phyloP scores from a whole-genome alignment of 1,140 invertebrate species.

The Procambarus clarkii region DNA sequence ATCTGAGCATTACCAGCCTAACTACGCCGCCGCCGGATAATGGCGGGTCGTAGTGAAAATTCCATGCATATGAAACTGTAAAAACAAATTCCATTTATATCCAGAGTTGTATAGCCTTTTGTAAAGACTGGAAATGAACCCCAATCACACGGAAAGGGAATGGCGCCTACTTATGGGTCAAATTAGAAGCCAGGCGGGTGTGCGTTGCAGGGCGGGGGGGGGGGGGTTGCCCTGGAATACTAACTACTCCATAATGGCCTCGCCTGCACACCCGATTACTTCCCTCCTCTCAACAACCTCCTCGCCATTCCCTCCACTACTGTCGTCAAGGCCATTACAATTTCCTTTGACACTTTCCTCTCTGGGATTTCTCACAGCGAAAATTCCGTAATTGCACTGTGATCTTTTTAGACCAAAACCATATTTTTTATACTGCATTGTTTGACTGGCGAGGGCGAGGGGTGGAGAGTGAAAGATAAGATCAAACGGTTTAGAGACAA shows the following conservation, averaged over 20 bases:
- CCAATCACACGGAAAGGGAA: slow-evolving; percentile 48
- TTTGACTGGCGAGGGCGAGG: too few species aligned
- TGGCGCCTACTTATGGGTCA: slow-evolving; percentile 58
- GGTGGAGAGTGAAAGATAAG: too few species aligned
- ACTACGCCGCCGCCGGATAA: slow-evolving; percentile 18
- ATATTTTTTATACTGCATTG: too few species aligned
- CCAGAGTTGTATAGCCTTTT: slow-evolving; percentile 24
- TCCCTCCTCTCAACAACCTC: slow-evolving; percentile 31
- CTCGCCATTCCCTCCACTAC: slow-evolving; percentile 5
- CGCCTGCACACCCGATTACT: slow-evolving; percentile 47
- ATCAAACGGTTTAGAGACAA: too few species aligned
- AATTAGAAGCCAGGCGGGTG: slow-evolving; percentile 56
- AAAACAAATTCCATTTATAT: slow-evolving; percentile 59
- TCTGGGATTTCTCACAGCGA: not conserved
- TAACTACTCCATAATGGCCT: slow-evolving; percentile 40
- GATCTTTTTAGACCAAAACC: not conserved
- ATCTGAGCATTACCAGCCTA: slow-evolving; percentile 8
- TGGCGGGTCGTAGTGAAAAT: slow-evolving; percentile 7
- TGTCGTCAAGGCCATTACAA: slow-evolving; percentile 19
- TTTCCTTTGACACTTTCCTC: not conserved
- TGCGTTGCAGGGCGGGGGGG: not conserved
- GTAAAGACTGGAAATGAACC: slow-evolving; percentile 38
- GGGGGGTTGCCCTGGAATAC: slow-evolving; percentile 19
- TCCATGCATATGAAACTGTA: slow-evolving; percentile 52
- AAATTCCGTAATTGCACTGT: not conserved